These are phyloP conservation scores for Lordiphosa stackelbergi DNA, from an alignment of 1,140 invertebrate species.

Conservation along the genomic window DNA sequence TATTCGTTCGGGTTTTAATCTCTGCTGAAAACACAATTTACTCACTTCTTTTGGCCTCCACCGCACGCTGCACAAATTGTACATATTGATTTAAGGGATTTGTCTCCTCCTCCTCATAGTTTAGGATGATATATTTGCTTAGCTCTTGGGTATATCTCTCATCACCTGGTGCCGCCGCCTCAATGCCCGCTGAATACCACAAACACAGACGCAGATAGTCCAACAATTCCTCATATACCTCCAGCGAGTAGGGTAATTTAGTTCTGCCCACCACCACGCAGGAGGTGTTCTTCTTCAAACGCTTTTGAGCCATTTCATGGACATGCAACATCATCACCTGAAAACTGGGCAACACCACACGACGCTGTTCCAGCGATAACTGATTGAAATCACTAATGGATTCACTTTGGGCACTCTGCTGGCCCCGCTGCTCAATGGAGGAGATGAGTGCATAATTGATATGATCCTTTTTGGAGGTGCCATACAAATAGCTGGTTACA, in stretches of 20 bases:
- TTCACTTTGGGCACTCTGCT: conserved; percentile 27
- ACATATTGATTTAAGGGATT: conserved; percentile 76
- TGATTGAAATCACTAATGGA: conserved; percentile 66
- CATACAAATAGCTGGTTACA: conserved; percentile 70
- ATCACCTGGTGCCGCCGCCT: conserved; percentile 74
- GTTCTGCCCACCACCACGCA: conserved; percentile 81
- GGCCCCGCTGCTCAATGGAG: conserved; percentile 60
- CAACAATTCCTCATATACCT: conserved; percentile 84
- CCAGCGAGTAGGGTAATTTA: conserved; percentile 82
- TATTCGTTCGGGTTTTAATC: no score
- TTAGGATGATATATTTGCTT: conserved; percentile 54
- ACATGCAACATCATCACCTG: conserved; percentile 72
- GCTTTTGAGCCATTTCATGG: conserved; percentile 73
- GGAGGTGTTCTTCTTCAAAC: conserved; percentile 72
- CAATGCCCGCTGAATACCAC: conserved; percentile 75
- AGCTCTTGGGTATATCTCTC: conserved; percentile 55
- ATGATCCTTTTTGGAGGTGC: conserved; percentile 75
- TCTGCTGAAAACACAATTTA: neutral
- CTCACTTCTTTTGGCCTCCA: conserved; percentile 74
- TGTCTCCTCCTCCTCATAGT: conserved; percentile 54
- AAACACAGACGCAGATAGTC: conserved; percentile 88
- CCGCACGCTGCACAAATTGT: conserved; percentile 65
- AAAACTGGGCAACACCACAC: conserved; percentile 76
- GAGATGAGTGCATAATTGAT: conserved; percentile 68
- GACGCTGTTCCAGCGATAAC: conserved; percentile 60